Percentiles rank a stretch among this genome's conserved stretches.
These are phyloP conservation scores for Andrena marginata DNA, from an alignment of 2,888 invertebrate species.

Conservation along the genomic window DNA sequence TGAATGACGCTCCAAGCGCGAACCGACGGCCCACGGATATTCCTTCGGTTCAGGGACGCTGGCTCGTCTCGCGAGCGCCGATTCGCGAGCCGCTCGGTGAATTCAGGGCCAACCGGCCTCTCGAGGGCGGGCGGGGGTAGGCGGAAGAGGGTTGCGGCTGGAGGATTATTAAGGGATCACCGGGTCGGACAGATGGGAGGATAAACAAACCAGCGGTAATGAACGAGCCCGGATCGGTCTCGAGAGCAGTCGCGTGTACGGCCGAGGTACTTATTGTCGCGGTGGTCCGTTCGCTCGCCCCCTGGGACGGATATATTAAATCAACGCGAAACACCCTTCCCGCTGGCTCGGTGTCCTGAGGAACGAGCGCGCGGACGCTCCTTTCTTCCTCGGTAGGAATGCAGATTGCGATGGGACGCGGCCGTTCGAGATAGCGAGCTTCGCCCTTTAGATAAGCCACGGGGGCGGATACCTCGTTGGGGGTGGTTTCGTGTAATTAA, in stretches of 20 bases:
- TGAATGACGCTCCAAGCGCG: constrained; percentile 49
- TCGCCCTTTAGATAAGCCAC: constrained; percentile 36
- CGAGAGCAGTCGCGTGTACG: constrained; percentile 62
- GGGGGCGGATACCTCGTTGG: constrained; percentile 25
- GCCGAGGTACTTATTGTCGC: constrained; percentile 66
- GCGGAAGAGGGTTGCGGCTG: constrained; percentile 46
- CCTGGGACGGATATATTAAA: constrained; percentile 65
- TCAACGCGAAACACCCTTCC: constrained; percentile 42
- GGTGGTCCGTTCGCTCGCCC: constrained; percentile 54
- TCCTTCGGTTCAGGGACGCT: constrained; percentile 17
- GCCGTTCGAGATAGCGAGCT: constrained; percentile 43
- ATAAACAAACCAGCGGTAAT: constrained; percentile 78
- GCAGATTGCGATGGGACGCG: constrained; percentile 23
- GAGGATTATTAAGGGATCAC: constrained; percentile 76
- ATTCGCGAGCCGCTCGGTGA: constrained; percentile 56
- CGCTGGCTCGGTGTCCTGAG: neutral
- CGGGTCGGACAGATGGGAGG: constrained; percentile 76
- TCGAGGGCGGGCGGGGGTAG: constrained; percentile 43
- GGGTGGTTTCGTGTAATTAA: constrained; percentile 44
- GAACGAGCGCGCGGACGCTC: constrained; percentile 22
- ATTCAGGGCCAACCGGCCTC: constrained; percentile 42
- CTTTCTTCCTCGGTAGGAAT: constrained; percentile 20
- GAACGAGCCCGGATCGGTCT: constrained; percentile 67
- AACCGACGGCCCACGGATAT: constrained; percentile 14
- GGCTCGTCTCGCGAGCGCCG: constrained; percentile 52